Evolutionary conservation across 2,888 invertebrate species (phyloP), one percentile per base, ranked within the genome.

Genomic region (Zootermopsis nevadensis): DNA sequence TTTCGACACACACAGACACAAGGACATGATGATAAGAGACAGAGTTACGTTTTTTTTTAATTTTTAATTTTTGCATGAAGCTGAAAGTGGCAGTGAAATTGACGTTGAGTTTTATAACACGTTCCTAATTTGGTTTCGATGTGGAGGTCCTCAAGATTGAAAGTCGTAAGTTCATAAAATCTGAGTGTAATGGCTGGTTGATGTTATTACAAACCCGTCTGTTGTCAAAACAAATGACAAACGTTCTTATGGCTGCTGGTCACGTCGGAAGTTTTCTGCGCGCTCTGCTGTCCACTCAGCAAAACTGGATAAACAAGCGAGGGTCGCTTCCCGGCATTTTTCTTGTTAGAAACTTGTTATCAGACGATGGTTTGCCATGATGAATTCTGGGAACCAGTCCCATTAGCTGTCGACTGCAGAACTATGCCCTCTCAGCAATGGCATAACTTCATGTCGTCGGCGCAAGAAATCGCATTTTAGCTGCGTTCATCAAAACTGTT

Each of bases 261-360:
- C 60, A 60, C 60, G 60, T 60, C 27, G n/a, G 27, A 60, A 60
- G 60, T 60, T 60, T 60, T 60, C 60, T 60, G 60, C 60, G 27
- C 60, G n/a, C 60, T 60, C 60, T n/a, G 60, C 60, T 60, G 60
- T n/a, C n/a, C n/a, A 60, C 60, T 60, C 60, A 60, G 60, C 60
- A 27, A 60, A 60, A n/a, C 60, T 60, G 60, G 27, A 60, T n/a
- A 60, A 60, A 60, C 60, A 60, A 60, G 60, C 12, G 60, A 60
- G 60, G 60, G 60, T 60, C 60, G 60, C 27, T 27, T 12, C 27
- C 60, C 27, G 60, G n/a, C n/a, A 60, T 60, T 60, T 60, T 60
- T 60, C 60, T 60, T n/a, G 60, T 60, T 60, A 60, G 60, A 60
- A 60, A 60, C 60, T 60, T 60, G 60, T 60, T 60, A 60, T 27